Evolutionary conservation across 2,113 vertebrate species (phyloP), one percentile per base, ranked within the genome.

Genomic region (Empidonax alnorum): DNA sequence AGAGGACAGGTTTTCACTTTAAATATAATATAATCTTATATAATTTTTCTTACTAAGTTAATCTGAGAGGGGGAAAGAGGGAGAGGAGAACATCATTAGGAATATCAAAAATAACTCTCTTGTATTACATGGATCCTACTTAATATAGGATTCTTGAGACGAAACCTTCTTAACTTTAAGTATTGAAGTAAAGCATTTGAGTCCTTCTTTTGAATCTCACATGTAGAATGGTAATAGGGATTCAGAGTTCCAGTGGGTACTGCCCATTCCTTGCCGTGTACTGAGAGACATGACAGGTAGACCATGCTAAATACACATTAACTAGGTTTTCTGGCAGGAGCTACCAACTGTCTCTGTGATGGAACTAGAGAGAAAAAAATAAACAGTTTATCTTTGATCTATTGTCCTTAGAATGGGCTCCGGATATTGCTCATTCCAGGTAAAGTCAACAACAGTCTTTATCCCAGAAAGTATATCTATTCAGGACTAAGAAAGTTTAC

Each of bases 1-100:
- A 63, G 39, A 67, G 22, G 37, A 14, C 19, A 63, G 14, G 18
- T 18, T 52, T 80, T 86, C 8, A 47, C 20, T 89, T 87, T 58
- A 66, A 89, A 84, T 6, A 63, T 30, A 47, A 31, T 37, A 63
- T 27, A 47, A 31, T 37, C 1, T 15, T 37, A 0, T 5, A 33
- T 35, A 17, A 5, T 65, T 59, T 58, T 72, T 3, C 6, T 10
- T 49, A 65, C 15, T 75, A 46, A 72, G 73, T 63, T 30, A 56
- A 39, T 53, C 5, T 8, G 4, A 8, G 25, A 50, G 2, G 4
- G 7, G 3, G 6, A 7, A 1, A 2, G 2, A 9, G 6, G 31
- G 8, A 66, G 6, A 2, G 5, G 4, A 6, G 4, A n/a, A 25
- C 25, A 6, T 87, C 12, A 30, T 59, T 39, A 65, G 13, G 23